Evolutionary conservation across 2,113 vertebrate species (phyloP), one percentile per base, ranked within the genome.

Genomic region (Vulpes lagopus): DNA sequence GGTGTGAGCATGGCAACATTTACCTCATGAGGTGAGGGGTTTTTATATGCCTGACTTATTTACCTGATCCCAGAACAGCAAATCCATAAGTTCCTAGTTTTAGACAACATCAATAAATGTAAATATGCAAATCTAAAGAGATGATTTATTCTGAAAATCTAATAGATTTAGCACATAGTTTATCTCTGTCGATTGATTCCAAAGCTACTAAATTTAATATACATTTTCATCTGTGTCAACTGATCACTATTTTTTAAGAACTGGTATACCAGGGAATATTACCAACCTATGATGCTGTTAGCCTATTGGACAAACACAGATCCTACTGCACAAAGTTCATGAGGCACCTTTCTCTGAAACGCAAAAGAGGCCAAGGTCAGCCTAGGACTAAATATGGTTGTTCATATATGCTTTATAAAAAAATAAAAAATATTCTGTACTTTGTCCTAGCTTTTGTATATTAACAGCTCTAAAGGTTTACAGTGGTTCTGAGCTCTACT

Each of bases 331-430:
- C 27, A 73, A 62, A 43, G 11, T 64, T 85, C 16, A 30, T 55
- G 38, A 62, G 57, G 51, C 23, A 95, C 5, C 17, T 95, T 94
- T 91, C 67, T 83, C 32, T 22, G 83, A 95, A 90, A 86, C 6
- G 79, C 60, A 80, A 17, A 27, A 53, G 43, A 65, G 51, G 71
- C 59, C 65, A 93, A 78, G 71, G 65, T 91, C 23, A 91, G 2
- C 30, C 19, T 81, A 82, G 11, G 53, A 60, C 15, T 95, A 60
- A 43, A 65, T 59, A 78, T 19, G 32, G 57, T 30, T 95, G 32
- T 11, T 93, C n/a, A 57, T 25, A 55, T 12, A 81, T 25, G 0
- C 35, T 30, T 78, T 60, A 30, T 71, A 49, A n/a, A n/a, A n/a
- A 43, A 43, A 43, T 7, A 59, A n/a, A 81, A 94, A 67, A 19